Conservation (phyloP, 2,888 invertebrate species). For the Palloptera scutellata region DNA sequence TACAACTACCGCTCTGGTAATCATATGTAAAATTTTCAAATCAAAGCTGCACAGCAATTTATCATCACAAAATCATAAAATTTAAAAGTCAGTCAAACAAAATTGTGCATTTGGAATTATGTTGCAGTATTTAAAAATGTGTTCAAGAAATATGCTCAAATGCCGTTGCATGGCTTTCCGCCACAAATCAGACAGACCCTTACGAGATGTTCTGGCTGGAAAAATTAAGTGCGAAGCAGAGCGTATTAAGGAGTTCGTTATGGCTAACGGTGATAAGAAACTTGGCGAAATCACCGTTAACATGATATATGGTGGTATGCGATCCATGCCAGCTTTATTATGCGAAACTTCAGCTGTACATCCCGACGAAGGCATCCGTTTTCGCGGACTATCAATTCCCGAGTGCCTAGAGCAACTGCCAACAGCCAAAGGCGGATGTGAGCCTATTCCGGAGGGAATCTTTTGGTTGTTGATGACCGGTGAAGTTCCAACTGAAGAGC, state of each 20-base stretch:
- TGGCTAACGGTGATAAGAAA: conserved; percentile 24
- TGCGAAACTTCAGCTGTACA: conserved; percentile 91
- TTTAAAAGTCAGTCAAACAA: no score
- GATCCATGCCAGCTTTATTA: conserved; percentile 84
- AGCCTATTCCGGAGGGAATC: conserved; percentile 87
- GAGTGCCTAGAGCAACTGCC: conserved; percentile 84
- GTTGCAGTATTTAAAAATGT: no score
- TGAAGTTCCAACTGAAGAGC: conserved; percentile 79
- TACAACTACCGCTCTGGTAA: no score
- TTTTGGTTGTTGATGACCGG: conserved; percentile 90
- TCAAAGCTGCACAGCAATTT: no score
- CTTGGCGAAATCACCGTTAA: conserved; percentile 25
- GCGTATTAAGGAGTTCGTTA: conserved; percentile 27
- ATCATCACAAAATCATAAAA: no score
- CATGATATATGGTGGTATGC: conserved; percentile 69
- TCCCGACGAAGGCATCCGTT: conserved; percentile 86
- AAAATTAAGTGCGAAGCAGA: conserved; percentile 26
- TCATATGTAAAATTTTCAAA: no score
- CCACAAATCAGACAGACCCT: background rate
- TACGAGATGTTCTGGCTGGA: conserved; percentile 15
- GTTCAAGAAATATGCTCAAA: no score
- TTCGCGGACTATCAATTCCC: conserved; percentile 85
- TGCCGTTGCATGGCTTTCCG: no score
- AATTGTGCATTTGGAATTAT: no score
- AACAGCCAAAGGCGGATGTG: conserved; percentile 68